Base-by-base conservation (phyloP, 1,140 invertebrate genomes). In the Asobara japonica region DNA sequence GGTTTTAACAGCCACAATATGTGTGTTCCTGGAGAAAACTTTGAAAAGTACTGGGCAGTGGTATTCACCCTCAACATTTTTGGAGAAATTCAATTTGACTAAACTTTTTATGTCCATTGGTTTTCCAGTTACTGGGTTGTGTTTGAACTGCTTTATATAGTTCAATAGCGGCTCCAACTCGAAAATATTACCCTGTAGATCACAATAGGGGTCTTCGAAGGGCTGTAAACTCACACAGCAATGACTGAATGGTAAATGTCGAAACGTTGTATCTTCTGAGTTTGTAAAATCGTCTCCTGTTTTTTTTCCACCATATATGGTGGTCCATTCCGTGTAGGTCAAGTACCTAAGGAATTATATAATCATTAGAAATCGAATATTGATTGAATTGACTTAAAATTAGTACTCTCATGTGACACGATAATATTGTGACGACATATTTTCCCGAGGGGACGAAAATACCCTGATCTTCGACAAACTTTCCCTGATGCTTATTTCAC, bases 41-140 rank as follows among this genome's bases (percentile, higher is more conserved):
- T 98, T 98, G 82, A 95, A 99, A 38, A 99, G 89, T 5, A 99
- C 96, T 7, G 98, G 98, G 81, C 98, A 99, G 78, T 98, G 96
- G 84, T 94, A 97, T 78, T 95, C 89, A 62, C 92, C 94, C 77
- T 96, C 91, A 4, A 89, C 81, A 90, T 97, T 97, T 85, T 96
- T 97, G 75, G 92, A 89, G 81, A 99, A 98, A 78, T 95, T 95
- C 30, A 99, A 84, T 81, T 97, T 97, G 7, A 93, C 91, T 31
- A 99, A 84, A n/a, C 92, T 88, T 84, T 98, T 98, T 0, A 92
- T 85, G 78, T 96, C 94, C 69, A 97, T 80, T 79, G 95, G 90
- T 90, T 97, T 94, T 45, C 98, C 98, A 41, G 94, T 96, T 0
- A 97, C 93, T 38, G 98, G 98, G 89, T 98, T 98, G 2, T 95